Conservation (phyloP, 2,797 vertebrate genomes). For the Bovichtus variegatus region DNA sequence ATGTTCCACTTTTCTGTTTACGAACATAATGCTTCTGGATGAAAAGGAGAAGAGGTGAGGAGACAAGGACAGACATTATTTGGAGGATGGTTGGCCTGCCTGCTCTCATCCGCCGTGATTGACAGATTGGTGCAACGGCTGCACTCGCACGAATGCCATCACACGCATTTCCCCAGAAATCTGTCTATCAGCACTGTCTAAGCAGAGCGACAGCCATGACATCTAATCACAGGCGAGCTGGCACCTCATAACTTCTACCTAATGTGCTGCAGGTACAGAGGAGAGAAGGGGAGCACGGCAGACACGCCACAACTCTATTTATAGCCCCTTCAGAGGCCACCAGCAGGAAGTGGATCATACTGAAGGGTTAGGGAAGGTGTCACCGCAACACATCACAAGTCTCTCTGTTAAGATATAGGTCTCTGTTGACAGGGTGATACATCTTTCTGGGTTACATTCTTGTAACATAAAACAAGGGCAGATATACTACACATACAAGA, state of each 20-base stretch:
- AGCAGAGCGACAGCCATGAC: conserved; percentile 91
- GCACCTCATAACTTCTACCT: conserved; percentile 87
- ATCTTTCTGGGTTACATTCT: conserved; percentile 68
- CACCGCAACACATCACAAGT: conserved; percentile 72
- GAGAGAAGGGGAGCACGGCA: conserved; percentile 48
- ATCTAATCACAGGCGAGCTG: conserved; percentile 89
- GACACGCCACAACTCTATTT: conserved; percentile 70
- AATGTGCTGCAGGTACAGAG: conserved; percentile 74
- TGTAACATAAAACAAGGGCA: conserved; percentile 73
- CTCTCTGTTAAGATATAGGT: conserved; percentile 66
- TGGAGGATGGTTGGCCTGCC: conserved; percentile 73
- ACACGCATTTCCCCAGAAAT: conserved; percentile 84
- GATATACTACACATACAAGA: conserved; percentile 65
- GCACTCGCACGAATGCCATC: conserved; percentile 86
- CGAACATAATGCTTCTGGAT: conserved; percentile 16
- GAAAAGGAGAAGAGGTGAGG: conserved; percentile 63
- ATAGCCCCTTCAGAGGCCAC: conserved; percentile 78
- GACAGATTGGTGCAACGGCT: conserved; percentile 87
- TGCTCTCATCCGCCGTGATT: conserved; percentile 77
- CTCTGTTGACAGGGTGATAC: conserved; percentile 58
- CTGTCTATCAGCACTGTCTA: conserved; percentile 90
- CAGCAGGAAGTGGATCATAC: conserved; percentile 78
- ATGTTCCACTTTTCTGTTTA: conserved; percentile 47
- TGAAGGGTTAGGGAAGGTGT: conserved; percentile 75
- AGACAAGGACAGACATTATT: conserved; percentile 80